Conservation (phyloP, 2,797 vertebrate species). For the Falco concolor region DNA sequence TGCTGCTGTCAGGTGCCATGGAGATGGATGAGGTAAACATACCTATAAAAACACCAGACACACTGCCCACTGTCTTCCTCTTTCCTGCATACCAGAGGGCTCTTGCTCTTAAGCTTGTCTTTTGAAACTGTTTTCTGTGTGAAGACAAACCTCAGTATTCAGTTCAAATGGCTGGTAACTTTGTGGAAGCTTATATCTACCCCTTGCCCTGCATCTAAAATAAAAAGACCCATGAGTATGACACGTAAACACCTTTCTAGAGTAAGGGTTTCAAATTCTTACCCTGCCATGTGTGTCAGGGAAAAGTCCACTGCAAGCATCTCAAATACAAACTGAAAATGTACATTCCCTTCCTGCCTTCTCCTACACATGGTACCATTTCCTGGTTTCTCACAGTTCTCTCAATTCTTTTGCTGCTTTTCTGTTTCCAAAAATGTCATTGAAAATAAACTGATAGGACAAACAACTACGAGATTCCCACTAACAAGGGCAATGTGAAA, state of each 20-base stretch:
- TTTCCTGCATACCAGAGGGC: neutral
- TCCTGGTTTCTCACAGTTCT: conserved; percentile 25
- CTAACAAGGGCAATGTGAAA: neutral
- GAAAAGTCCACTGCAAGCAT: neutral
- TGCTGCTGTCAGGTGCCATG: neutral
- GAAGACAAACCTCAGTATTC: neutral
- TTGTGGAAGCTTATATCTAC: neutral
- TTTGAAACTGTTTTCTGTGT: neutral
- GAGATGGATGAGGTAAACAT: neutral
- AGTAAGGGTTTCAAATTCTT: neutral
- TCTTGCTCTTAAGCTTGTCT: neutral
- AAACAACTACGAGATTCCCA: neutral
- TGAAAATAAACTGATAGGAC: conserved; percentile 1
- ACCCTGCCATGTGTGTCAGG: neutral
- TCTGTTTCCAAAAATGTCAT: neutral
- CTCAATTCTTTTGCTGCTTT: neutral
- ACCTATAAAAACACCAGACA: neutral
- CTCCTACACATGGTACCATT: neutral
- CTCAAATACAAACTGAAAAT: neutral
- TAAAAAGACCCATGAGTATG: no score
- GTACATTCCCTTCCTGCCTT: neutral
- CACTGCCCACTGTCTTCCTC: neutral
- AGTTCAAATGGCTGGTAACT: neutral
- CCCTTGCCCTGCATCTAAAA: neutral
- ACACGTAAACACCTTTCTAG: neutral